Conservation (phyloP, 2,888 invertebrate species). For the Gerosis bhagava region DNA sequence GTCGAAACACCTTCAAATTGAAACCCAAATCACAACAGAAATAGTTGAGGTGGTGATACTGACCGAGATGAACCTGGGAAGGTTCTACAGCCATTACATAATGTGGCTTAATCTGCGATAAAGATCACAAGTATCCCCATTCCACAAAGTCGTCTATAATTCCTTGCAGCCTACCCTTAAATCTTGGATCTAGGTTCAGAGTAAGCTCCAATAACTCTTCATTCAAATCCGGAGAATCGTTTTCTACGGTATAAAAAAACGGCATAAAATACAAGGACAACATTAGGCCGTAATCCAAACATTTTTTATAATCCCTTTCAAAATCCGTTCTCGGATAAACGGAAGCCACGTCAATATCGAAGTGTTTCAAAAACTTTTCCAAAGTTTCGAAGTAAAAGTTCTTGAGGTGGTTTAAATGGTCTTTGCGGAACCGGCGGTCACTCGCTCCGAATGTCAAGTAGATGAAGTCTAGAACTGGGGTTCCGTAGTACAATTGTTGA, state of each 20-base stretch:
- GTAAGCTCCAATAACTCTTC: constrained; percentile 34
- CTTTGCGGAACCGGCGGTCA: constrained; percentile 41
- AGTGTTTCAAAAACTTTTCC: constrained; percentile 39
- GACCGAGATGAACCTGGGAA: no score
- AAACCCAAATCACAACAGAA: no score
- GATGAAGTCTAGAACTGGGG: constrained; percentile 42
- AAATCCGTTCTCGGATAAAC: constrained; percentile 44
- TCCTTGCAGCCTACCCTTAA: constrained; percentile 38
- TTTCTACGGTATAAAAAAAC: constrained; percentile 40
- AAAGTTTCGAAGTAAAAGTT: constrained; percentile 44
- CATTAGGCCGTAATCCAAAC: constrained; percentile 45
- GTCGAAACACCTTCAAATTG: no score
- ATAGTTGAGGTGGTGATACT: no score
- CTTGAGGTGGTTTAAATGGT: constrained; percentile 43
- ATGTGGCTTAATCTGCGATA: no score
- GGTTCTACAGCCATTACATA: no score
- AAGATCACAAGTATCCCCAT: constrained; percentile 35
- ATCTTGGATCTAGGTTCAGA: constrained; percentile 37
- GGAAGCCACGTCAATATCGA: constrained; percentile 39
- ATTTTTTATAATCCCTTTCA: constrained; percentile 41
- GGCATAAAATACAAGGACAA: constrained; percentile 40
- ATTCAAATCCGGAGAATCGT: constrained; percentile 39
- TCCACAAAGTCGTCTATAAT: constrained; percentile 45
- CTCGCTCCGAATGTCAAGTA: constrained; percentile 42
- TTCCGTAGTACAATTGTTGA: constrained; percentile 43